These are phyloP conservation scores for Orycteropus afer DNA, from an alignment of 2,113 vertebrate species.

Conservation along the genomic window DNA sequence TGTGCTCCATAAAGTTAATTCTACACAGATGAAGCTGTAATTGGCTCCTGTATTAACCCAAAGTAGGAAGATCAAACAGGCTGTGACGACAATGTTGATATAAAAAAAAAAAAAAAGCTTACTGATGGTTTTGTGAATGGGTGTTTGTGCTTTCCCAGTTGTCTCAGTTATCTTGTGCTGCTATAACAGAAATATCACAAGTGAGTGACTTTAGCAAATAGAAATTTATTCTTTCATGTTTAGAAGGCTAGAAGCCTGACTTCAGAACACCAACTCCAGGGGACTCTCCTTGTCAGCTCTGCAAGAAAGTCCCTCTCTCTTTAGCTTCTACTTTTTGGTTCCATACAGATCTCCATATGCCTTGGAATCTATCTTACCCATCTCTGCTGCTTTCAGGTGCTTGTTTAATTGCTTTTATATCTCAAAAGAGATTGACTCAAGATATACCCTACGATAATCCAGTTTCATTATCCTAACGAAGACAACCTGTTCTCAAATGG, in stretches of 20 bases:
- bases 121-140: slow-evolving; percentile 41
- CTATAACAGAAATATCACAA: background rate
- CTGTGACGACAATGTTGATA: slow-evolving; percentile 81
- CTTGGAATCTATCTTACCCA: background rate
- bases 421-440: background rate
- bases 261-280: background rate
- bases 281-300: background rate
- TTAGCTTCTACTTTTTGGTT: background rate
- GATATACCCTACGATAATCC: background rate
- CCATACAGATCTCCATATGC: background rate
- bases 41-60: slow-evolving; percentile 86
- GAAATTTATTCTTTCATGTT: background rate
- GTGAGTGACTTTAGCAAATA: background rate
- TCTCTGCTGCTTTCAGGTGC: background rate
- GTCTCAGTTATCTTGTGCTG: background rate
- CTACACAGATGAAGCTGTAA: slow-evolving; percentile 88
- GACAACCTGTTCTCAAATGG: background rate
- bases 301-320: background rate
- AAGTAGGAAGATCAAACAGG: slow-evolving; percentile 82
- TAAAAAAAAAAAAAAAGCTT: slow-evolving; percentile 71
- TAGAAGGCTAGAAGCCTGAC: background rate
- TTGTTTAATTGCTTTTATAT: background rate
- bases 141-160: slow-evolving; percentile 70
- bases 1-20: slow-evolving; percentile 88
- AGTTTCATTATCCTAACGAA: background rate